Conservation (phyloP, 1,140 invertebrate genomes). For the Drosophila sp. region DNA sequence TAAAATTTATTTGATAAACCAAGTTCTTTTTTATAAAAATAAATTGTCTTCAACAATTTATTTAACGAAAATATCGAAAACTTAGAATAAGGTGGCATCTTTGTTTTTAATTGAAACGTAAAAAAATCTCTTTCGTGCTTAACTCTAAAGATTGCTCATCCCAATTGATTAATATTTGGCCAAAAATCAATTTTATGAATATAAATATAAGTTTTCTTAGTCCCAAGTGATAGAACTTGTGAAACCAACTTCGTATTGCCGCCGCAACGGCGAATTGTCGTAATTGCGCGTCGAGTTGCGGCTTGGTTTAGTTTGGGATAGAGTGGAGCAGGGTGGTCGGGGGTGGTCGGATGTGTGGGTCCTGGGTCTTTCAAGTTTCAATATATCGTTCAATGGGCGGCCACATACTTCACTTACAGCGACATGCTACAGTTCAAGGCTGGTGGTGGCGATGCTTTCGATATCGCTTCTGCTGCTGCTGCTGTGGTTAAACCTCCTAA, state of each 20-base stretch:
- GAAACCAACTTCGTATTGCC: constrained; percentile 27
- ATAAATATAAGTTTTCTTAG: too few relatives aligned
- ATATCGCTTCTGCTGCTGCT: neutral
- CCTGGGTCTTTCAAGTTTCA: constrained; percentile 48
- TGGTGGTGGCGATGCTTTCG: constrained; percentile 5
- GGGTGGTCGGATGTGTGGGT: neutral
- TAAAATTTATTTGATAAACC: too few relatives aligned
- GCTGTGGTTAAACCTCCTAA: constrained; percentile 58
- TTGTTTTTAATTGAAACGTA: too few relatives aligned
- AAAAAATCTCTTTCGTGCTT: too few relatives aligned
- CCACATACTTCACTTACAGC: constrained; percentile 46
- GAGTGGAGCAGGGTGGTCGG: neutral
- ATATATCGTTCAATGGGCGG: constrained; percentile 40
- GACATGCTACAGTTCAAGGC: constrained; percentile 37
- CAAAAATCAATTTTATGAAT: too few relatives aligned
- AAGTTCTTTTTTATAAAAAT: too few relatives aligned
- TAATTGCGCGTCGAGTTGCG: constrained; percentile 44
- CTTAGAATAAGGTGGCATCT: too few relatives aligned
- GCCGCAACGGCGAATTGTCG: constrained; percentile 14
- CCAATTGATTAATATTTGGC: too few relatives aligned
- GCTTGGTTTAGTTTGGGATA: constrained; percentile 22
- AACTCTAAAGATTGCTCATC: too few relatives aligned
- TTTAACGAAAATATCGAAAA: too few relatives aligned
- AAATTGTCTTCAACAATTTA: too few relatives aligned
- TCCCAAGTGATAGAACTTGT: neutral